phyloP scores from a whole-genome alignment of 2,888 invertebrate genomes.

The Gortyna flavago region DNA sequence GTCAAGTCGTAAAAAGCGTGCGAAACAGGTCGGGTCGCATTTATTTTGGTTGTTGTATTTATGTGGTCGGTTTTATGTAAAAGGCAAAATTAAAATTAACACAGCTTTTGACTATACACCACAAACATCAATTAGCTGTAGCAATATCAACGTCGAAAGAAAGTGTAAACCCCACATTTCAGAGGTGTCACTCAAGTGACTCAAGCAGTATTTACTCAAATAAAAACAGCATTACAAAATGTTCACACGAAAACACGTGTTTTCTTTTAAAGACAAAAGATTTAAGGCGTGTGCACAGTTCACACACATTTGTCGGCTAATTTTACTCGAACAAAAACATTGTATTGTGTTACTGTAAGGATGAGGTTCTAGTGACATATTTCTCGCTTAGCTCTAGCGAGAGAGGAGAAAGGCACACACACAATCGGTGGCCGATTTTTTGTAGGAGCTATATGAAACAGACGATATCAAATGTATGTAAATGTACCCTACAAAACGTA shows the following conservation, averaged over 20 bases:
- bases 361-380: slow-evolving; percentile 33
- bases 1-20: not conserved
- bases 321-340: slow-evolving; percentile 65
- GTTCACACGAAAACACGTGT: slow-evolving; percentile 58
- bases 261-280: slow-evolving; percentile 64
- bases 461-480: no score
- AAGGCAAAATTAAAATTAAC: not conserved
- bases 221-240: slow-evolving; percentile 37
- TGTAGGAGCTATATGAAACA: no score
- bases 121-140: slow-evolving; percentile 19
- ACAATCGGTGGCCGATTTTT: no score
- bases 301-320: slow-evolving; percentile 61
- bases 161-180: slow-evolving; percentile 9
- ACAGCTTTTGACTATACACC: not conserved
- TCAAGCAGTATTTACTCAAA: slow-evolving; percentile 30
- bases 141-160: slow-evolving; percentile 24
- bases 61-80: not conserved
- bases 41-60: no score
- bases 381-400: not conserved
- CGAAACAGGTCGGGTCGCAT: not conserved
- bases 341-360: slow-evolving; percentile 62
- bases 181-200: slow-evolving; percentile 52
- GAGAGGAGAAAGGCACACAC: no score
- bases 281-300: slow-evolving; percentile 27
- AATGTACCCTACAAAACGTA: no score